phyloP scores from a whole-genome alignment of 2,888 invertebrate genomes.

The Pandemis corylana region DNA sequence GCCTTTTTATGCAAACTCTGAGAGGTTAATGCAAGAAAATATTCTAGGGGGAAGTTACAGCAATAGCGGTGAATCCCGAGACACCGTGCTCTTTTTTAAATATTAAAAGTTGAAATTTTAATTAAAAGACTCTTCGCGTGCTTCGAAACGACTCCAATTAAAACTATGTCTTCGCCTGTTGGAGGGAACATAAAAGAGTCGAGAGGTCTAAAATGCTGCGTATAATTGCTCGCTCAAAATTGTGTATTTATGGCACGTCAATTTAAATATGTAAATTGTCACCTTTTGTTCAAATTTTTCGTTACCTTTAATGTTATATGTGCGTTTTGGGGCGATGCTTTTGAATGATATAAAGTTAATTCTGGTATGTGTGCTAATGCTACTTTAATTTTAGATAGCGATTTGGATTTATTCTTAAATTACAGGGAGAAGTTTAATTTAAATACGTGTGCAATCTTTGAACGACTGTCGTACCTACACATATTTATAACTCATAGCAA shows the following conservation, averaged over 20 bases:
- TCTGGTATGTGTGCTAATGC: not conserved
- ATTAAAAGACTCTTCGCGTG: conserved; percentile 77
- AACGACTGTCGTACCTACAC: conserved; percentile 19
- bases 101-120: conserved; percentile 76
- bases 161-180: conserved; percentile 77
- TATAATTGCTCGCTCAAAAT: conserved; percentile 68
- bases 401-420: not conserved
- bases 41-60: conserved; percentile 56
- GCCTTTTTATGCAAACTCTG: conserved; percentile 49
- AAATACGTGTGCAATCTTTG: conserved; percentile 21
- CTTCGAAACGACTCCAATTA: conserved; percentile 78
- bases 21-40: conserved; percentile 51
- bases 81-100: conserved; percentile 66
- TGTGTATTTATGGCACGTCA: conserved; percentile 66
- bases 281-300: conserved; percentile 29
- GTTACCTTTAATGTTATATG: conserved; percentile 9
- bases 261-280: conserved; percentile 56
- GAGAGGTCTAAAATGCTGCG: conserved; percentile 65
- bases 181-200: conserved; percentile 70
- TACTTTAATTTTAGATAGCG: not conserved
- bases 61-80: conserved; percentile 55
- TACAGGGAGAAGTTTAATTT: conserved; percentile 10
- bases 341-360: not conserved
- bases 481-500: conserved; percentile 33
- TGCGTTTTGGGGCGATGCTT: not conserved